Percentiles rank a stretch among this genome's conserved stretches.
These are phyloP conservation scores for Aplodontia rufa DNA, from an alignment of 2,113 vertebrate species.

Conservation along the genomic window DNA sequence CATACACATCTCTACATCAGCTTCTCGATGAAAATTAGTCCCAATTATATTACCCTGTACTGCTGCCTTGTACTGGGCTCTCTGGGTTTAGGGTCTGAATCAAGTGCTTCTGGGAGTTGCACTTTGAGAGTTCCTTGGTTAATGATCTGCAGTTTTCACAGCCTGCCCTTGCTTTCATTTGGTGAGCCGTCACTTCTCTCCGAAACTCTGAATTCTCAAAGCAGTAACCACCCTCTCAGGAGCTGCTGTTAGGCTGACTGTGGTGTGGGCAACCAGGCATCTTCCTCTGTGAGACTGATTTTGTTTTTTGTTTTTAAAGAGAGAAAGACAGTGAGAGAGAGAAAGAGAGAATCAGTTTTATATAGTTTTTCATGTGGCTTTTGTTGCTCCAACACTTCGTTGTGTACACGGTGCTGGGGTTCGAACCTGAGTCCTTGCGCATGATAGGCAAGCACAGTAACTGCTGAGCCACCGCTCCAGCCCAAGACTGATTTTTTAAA, in stretches of 20 bases:
- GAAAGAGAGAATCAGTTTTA: too few relatives aligned
- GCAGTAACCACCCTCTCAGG: conserved; percentile 4
- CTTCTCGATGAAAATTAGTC: conserved; percentile 6
- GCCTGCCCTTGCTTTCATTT: neutral
- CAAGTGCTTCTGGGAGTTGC: neutral
- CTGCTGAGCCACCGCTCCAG: too few relatives aligned
- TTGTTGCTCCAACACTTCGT: too few relatives aligned
- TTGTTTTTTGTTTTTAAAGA: too few relatives aligned
- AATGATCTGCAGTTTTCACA: neutral
- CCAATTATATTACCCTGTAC: neutral
- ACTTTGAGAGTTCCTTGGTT: neutral
- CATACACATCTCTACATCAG: neutral
- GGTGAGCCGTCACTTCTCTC: neutral
- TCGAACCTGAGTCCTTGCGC: too few relatives aligned
- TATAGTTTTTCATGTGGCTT: too few relatives aligned
- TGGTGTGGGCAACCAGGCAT: neutral
- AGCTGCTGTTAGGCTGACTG: conserved; percentile 11
- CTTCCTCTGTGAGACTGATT: neutral
- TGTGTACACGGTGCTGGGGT: too few relatives aligned
- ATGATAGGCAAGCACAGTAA: too few relatives aligned
- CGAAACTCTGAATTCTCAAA: neutral
- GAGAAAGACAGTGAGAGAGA: too few relatives aligned
- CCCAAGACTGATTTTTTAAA: too few relatives aligned
- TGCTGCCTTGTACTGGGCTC: neutral
- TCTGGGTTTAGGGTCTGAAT: neutral